phyloP scores from a whole-genome alignment of 2,113 vertebrate genomes.

The Egretta garzetta region DNA sequence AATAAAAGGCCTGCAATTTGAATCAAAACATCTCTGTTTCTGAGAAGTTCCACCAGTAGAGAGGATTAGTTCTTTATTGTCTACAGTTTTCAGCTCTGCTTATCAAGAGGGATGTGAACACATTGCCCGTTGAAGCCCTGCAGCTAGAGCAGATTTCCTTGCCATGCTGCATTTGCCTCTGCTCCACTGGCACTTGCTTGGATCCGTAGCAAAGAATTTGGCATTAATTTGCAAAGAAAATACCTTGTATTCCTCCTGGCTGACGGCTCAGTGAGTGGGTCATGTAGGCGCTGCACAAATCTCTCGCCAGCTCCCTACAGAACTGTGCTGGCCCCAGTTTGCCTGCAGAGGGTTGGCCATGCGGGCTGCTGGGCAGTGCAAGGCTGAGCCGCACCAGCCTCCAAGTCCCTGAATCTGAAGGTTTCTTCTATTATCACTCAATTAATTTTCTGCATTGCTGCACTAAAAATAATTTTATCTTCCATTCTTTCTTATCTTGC shows the following conservation, averaged over 20 bases:
- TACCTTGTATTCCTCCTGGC: fast-evolving
- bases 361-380: not conserved
- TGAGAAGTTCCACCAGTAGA: not conserved
- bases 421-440: not conserved
- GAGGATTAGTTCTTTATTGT: not conserved
- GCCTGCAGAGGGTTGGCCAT: not conserved
- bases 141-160: not conserved
- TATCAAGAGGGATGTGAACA: fast-evolving
- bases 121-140: not conserved
- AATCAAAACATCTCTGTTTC: not conserved
- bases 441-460: not conserved
- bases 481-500: not conserved
- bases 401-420: not conserved
- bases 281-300: not conserved
- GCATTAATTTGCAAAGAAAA: not conserved
- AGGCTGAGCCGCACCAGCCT: not conserved
- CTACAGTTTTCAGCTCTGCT: not conserved
- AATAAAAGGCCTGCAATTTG: not conserved
- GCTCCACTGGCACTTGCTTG: not conserved
- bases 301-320: not conserved
- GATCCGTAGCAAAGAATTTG: not conserved
- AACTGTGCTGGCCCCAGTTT: not conserved
- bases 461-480: not conserved
- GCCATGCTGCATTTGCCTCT: constrained; percentile 5
- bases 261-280: not conserved